A percentile compares a stretch with the other conserved stretches of the same genome.
phyloP scores from a whole-genome alignment of 2,888 invertebrate genomes.

The Pseudococcus longispinus region DNA sequence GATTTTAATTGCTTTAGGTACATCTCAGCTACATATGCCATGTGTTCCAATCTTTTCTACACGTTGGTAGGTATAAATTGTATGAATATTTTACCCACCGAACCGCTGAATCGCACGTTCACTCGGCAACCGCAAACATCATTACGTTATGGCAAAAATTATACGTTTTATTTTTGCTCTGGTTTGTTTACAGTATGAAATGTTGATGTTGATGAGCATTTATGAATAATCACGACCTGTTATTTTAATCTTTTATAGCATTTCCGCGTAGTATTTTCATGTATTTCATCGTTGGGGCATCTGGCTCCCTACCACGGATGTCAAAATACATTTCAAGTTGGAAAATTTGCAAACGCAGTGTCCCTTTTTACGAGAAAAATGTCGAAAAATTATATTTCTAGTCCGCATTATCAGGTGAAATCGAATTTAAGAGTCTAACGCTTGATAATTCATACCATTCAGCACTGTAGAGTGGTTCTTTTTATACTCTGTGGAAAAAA shows the following conservation, averaged over 20 bases:
- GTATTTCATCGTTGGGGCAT: no score
- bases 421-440: no score
- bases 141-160: not conserved
- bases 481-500: no score
- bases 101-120: not conserved
- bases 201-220: not conserved
- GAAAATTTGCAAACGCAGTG: no score
- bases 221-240: not conserved
- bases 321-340: no score
- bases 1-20: slow-evolving; percentile 8
- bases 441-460: no score
- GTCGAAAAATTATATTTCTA: no score
- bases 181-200: not conserved
- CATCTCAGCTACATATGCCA: not conserved
- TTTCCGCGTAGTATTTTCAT: no score
- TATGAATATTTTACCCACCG: not conserved
- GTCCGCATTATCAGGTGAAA: no score
- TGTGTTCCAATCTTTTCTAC: slow-evolving; percentile 6
- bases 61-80: slow-evolving; percentile 1
- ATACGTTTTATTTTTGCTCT: not conserved
- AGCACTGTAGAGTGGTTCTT: no score
- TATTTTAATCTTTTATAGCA: not conserved
- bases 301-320: no score
- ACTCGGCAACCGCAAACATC: not conserved
- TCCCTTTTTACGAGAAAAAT: no score